Evolutionary conservation across 2,888 invertebrate genomes (phyloP), one percentile per base, ranked within the genome.

Genomic region (Drosophila ezoana): DNA sequence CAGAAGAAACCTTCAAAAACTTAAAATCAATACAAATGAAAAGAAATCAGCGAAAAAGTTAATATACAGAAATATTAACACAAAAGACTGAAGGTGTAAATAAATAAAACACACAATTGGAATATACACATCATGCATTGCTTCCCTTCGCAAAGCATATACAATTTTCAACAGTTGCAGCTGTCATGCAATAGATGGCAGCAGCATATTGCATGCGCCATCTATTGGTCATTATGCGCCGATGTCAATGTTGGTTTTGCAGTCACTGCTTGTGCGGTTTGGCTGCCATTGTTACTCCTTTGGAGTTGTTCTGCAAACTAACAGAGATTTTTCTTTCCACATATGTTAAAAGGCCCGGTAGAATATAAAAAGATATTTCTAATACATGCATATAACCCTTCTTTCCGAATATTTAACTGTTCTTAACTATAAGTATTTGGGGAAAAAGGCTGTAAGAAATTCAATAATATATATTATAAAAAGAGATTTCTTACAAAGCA

Each of bases 211-310:
- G 64, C 72, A 51, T 43, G 74, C 82, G 83, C 79, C 87, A 81
- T 79, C 87, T 84, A 74, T 74, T 69, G 80, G 69, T 67, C 64
- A 37, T 62, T 64, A 67, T 63, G 49, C 47, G 37, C 18, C 23
- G 14, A 37, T 37, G 37, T 41, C 51, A 51, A 48, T 47, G 37
- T 16, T 41, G 62, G 76, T 81, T 84, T 74, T 56, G 59, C 20
- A 72, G 74, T 28, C 67, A 74, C 32, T 74, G 52, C 28, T 13
- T 18, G 8, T 0, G 37, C 28, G 59, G 86, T 79, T 89, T 58
- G 37, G 49, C 13, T 60, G 52, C 32, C 63, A 81, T 43, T 78
- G 85, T 84, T 45, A 72, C 88, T 82, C 85, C 88, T 85, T 78
- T 58, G 62, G 49, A 81, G 87, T 82, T 74, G 2, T 14, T 18